These are phyloP conservation scores for Enteromius fasciolatus DNA, from an alignment of 2,797 vertebrate species.

Conservation along the genomic window DNA sequence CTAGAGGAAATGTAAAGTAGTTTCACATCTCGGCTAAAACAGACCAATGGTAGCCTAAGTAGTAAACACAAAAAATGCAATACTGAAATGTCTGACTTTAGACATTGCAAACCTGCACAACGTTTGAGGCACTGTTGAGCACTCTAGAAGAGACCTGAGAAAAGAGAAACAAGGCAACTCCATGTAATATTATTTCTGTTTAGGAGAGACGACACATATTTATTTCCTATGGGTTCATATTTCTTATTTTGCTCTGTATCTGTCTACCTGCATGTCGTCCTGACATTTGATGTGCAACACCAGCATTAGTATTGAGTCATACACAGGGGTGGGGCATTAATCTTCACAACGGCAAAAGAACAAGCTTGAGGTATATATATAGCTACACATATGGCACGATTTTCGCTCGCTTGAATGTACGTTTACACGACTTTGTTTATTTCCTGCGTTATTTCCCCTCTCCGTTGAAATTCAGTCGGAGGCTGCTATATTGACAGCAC, in stretches of 20 bases:
- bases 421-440: neutral
- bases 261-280: slow-evolving; percentile 33
- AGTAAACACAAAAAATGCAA: no score
- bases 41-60: neutral
- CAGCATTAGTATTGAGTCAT: slow-evolving; percentile 61
- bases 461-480: neutral
- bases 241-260: neutral
- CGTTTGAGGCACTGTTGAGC: neutral
- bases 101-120: neutral
- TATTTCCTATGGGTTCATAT: neutral
- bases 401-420: neutral
- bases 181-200: neutral
- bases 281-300: slow-evolving; percentile 59
- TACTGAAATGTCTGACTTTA: neutral
- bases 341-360: neutral
- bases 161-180: neutral
- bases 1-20: neutral
- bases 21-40: neutral
- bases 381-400: neutral
- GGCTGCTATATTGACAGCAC: neutral
- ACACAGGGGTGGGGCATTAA: slow-evolving; percentile 51
- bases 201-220: neutral
- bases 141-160: no score
- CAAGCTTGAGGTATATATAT: slow-evolving; percentile 3
- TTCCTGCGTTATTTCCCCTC: neutral